phyloP scores from a whole-genome alignment of 2,113 vertebrate species.

The Pseudopodoces humilis region DNA sequence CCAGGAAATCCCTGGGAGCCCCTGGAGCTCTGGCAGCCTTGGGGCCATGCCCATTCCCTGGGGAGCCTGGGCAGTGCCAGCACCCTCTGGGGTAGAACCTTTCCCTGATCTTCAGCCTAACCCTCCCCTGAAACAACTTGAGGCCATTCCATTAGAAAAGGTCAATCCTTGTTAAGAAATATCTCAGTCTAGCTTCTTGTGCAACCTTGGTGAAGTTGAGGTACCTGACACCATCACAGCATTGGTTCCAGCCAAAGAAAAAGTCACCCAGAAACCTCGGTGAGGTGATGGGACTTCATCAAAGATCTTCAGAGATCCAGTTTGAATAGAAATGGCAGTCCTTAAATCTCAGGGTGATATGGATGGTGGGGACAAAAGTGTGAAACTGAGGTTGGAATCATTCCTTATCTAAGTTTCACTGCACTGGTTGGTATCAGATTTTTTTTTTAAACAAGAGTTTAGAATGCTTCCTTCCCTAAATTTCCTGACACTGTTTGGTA shows the following conservation, averaged over 20 bases:
- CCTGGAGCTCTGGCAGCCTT: neutral
- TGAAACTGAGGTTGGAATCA: neutral
- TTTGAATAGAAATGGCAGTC: neutral
- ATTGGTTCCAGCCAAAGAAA: neutral
- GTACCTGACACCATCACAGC: neutral
- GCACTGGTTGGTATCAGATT: neutral
- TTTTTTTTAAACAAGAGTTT: neutral
- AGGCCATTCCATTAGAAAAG: neutral
- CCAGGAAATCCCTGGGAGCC: neutral
- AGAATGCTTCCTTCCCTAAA: neutral
- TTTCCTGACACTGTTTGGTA: neutral
- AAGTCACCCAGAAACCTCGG: neutral
- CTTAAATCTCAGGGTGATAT: neutral
- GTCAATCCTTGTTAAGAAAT: neutral
- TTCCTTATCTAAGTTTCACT: neutral
- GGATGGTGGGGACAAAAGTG: accelerated
- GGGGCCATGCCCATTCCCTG: neutral
- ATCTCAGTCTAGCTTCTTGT: neutral
- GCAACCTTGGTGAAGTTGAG: neutral
- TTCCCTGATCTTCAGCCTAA: neutral
- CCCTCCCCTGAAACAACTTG: neutral
- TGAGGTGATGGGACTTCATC: neutral
- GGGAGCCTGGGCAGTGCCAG: neutral
- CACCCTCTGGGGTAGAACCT: neutral
- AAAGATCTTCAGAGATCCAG: neutral